These are phyloP conservation scores for Pseudomyrmex pallidus DNA, from an alignment of 1,140 invertebrate species.

Conservation along the genomic window DNA sequence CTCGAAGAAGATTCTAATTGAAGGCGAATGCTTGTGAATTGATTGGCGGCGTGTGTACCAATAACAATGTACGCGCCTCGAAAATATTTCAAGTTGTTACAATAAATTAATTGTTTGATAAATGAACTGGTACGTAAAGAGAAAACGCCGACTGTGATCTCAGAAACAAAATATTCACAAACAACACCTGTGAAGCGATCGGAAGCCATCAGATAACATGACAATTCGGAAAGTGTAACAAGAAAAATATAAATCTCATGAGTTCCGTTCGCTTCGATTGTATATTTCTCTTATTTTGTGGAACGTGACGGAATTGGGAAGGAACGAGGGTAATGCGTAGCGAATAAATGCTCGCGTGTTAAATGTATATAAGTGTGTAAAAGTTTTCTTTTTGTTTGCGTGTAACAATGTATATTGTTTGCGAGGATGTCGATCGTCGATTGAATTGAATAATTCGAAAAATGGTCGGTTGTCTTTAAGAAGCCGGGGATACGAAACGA, in stretches of 20 bases:
- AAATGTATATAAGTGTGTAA: neutral
- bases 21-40: slow-evolving; percentile 45
- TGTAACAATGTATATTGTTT: slow-evolving; percentile 8
- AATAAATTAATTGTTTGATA: neutral
- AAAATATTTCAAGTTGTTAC: too few relatives aligned
- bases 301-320: slow-evolving; percentile 8
- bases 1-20: slow-evolving; percentile 51
- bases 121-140: neutral
- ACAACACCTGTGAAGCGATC: slow-evolving; percentile 42
- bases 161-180: slow-evolving; percentile 38
- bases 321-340: slow-evolving; percentile 21
- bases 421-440: neutral
- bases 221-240: slow-evolving; percentile 11
- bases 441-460: slow-evolving; percentile 37
- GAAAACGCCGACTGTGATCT: slow-evolving; percentile 18
- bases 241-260: slow-evolving; percentile 16
- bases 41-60: slow-evolving; percentile 30
- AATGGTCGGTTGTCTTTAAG: slow-evolving; percentile 6
- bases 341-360: slow-evolving; percentile 11
- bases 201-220: neutral
- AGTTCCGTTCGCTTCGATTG: slow-evolving; percentile 43
- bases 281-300: slow-evolving; percentile 59
- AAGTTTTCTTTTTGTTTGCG: neutral
- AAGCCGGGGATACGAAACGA: slow-evolving; percentile 14
- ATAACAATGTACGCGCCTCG: neutral